Evolutionary conservation across 1,140 invertebrate species (phyloP), one percentile per base, ranked within the genome.

Genomic region (Leguminivora glycinivorella): DNA sequence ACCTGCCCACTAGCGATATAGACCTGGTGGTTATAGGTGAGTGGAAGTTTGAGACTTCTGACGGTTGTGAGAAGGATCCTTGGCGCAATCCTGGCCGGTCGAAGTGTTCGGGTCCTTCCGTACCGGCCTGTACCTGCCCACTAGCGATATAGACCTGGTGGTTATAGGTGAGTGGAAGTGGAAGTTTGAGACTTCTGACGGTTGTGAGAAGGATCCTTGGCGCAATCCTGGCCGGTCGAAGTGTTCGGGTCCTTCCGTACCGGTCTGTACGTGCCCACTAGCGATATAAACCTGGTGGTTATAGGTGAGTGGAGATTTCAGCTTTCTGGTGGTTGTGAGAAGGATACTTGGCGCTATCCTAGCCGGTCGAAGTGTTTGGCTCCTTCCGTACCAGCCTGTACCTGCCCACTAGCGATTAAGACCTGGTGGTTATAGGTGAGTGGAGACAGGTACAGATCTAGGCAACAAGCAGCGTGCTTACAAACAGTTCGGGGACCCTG

Each of bases 231-330:
- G 94, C 95, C 95, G 84, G 97, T 99, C 71, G 97, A 99, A 93
- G 96, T 98, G 76, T 99, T 99, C 94, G 98, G 98, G 79, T 98
- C 97, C 78, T 99, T 98, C 93, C 94, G 97, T 74, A 99, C 98
- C 67, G 97, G 97, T 68, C 94, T 99, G 70, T 99, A 99, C 93
- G 93, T 99, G 85, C 98, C 98, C 72, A 99, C 98, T 88, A 98
- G 98, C 94, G 98, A 99, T 93, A 99, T 99, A 89, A 98, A 99
- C 93, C 94, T 99, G 82, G 98, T 99, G 75, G 97, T 99, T 70
- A 96, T 98, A 91, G 98, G 29, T 31, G 7, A 31, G 29, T 31
- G 3, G 3, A 7, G 3, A 31, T 31, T 7, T 7, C 29, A 31
- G n/a, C n/a, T n/a, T n/a, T n/a, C n/a, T n/a, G n/a, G n/a, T n/a